Evolutionary conservation across 2,113 vertebrate genomes (phyloP).

Genomic region (Eretmochelys imbricata): DNA sequence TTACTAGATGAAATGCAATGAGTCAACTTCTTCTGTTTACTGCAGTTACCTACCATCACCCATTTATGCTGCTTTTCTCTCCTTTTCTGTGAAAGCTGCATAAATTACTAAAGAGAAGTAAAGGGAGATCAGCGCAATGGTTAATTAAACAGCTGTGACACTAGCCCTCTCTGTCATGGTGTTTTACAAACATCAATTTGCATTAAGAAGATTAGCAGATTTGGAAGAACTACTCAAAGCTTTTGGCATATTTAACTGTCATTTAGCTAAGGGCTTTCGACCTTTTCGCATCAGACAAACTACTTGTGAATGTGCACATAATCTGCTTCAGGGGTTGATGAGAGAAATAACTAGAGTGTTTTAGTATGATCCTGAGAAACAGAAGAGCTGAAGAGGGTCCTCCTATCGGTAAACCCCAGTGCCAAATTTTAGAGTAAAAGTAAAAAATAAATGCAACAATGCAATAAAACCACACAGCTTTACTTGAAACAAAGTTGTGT

Average conservation of each 20-base stretch:
- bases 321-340: not conserved
- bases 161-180: not conserved
- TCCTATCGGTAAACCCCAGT: not conserved
- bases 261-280: fast-evolving
- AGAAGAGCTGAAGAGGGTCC: not conserved
- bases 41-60: not conserved
- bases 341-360: not conserved
- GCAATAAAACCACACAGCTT: constrained; percentile 36
- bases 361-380: not conserved
- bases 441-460: not conserved
- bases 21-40: not conserved
- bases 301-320: not conserved
- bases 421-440: constrained; percentile 12
- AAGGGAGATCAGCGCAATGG: not conserved
- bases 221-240: not conserved
- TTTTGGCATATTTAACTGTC: not conserved
- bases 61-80: too few relatives aligned
- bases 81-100: not conserved
- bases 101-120: not conserved
- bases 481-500: constrained; percentile 10
- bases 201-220: not conserved
- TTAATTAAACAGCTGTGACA: not conserved
- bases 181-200: not conserved
- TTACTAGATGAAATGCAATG: not conserved
- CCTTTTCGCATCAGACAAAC: not conserved